These are phyloP conservation scores for Zaprionus nigranus DNA, from an alignment of 1,140 invertebrate species.

Conservation along the genomic window DNA sequence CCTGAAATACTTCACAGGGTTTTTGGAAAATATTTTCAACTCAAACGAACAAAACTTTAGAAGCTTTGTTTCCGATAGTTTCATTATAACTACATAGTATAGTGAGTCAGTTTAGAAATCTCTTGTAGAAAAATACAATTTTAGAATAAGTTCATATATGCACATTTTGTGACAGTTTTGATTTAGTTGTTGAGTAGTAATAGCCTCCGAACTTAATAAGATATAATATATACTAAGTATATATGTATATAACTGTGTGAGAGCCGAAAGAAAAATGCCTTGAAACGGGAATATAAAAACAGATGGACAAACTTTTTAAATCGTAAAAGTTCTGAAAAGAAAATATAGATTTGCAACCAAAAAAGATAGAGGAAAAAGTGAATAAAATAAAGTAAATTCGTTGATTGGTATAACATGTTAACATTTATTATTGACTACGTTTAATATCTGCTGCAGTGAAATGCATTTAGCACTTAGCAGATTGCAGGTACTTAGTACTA, in stretches of 20 bases:
- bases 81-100: background rate
- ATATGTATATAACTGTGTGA: background rate
- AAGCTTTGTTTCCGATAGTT: background rate
- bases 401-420: conserved; percentile 52
- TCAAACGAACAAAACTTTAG: background rate
- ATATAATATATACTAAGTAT: background rate
- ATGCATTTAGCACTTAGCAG: conserved; percentile 54
- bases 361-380: background rate
- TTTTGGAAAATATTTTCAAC: background rate
- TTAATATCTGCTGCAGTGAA: conserved; percentile 61
- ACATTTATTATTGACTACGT: conserved; percentile 57
- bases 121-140: conserved; percentile 4
- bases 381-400: conserved; percentile 31
- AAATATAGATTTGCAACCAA: background rate
- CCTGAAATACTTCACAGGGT: background rate
- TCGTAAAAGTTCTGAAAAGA: background rate
- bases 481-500: conserved; percentile 81
- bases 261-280: background rate
- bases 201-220: background rate
- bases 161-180: background rate
- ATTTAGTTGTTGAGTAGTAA: background rate
- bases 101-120: conserved; percentile 6
- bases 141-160: background rate
- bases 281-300: background rate
- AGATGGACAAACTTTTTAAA: background rate